Base-by-base conservation (phyloP, 2,113 vertebrate species). In the Alosa alosa region DNA sequence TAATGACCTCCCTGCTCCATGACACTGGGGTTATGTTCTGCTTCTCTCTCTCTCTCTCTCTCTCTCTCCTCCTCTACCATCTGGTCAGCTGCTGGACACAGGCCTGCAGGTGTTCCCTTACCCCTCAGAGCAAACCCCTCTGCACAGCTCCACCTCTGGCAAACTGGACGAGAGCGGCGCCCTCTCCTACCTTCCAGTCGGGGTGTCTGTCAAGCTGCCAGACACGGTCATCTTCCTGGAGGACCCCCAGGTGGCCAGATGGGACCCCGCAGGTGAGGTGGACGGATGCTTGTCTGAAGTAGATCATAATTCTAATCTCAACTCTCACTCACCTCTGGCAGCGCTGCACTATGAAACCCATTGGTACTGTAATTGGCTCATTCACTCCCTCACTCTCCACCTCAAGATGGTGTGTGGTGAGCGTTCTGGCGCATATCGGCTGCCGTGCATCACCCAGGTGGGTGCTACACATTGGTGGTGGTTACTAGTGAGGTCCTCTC, bases 261-360 rank as follows among this genome's bases (percentile, higher is more conserved):
- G 97, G 97, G 96, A 98, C 87, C 60, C 92, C 85, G 81, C 90
- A 93, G 95, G 97, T 99, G 31, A 7, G 52, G 36, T 36, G n/a
- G 3, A 6, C 83, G 25, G 11, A 46, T 17, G 17, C 39, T 3
- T 46, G 64, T 0, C 6, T 4, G 20, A 22, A 8, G 55, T 20
- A 68, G 9, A 31, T 68, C 41, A 41, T 41, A 41, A 4, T 41
- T 41, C 41, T 41, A 41, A 41, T 41, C 41, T 41, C 41, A 44
- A 44, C 41, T 2, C 41, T 44, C 2, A 44, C 41, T 44, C 41
- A 44, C 7, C 47, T 49, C 47, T 6, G 47, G 11, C 47, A 10
- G 3, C 47, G 47, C 7, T 49, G 47, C 47, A 44, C 41, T 44
- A 44, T 44, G 41, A 44, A 44, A 44, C 41, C 41, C 41, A 31